These are phyloP conservation scores for Mythimna ferrago DNA, from an alignment of 2,888 invertebrate genomes.

Conservation along the genomic window DNA sequence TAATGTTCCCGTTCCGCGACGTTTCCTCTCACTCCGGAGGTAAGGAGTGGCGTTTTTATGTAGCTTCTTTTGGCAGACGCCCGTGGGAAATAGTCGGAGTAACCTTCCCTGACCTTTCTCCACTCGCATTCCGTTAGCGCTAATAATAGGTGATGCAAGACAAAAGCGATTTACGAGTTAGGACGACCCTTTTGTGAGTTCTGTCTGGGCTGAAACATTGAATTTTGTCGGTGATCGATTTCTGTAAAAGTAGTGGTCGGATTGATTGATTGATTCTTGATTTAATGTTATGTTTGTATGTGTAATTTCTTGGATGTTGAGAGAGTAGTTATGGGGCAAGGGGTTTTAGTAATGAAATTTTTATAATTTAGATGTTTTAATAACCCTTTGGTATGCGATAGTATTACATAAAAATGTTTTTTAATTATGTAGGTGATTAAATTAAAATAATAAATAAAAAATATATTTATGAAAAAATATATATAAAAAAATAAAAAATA, in stretches of 20 bases:
- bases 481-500: no score
- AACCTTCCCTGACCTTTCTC: constrained; percentile 77
- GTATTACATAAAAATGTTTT: no score
- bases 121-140: constrained; percentile 54
- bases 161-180: constrained; percentile 51
- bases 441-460: no score
- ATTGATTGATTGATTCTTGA: constrained; percentile 1
- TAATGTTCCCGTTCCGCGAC: constrained; percentile 64
- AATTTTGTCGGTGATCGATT: constrained; percentile 39
- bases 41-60: constrained; percentile 69
- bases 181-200: constrained; percentile 19
- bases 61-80: constrained; percentile 74
- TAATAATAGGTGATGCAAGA: constrained; percentile 55
- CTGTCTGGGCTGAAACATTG: constrained; percentile 16
- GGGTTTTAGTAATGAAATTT: background rate
- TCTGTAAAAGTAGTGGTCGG: background rate
- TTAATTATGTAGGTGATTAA: no score
- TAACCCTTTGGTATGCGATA: no score
- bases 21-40: constrained; percentile 60
- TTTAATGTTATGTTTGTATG: background rate
- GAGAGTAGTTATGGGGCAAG: background rate
- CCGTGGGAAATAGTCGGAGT: constrained; percentile 75
- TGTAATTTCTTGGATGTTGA: background rate
- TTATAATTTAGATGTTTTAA: no score
- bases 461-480: no score